Evolutionary conservation across 2,797 vertebrate species (phyloP).

Genomic region (Carapus acus): DNA sequence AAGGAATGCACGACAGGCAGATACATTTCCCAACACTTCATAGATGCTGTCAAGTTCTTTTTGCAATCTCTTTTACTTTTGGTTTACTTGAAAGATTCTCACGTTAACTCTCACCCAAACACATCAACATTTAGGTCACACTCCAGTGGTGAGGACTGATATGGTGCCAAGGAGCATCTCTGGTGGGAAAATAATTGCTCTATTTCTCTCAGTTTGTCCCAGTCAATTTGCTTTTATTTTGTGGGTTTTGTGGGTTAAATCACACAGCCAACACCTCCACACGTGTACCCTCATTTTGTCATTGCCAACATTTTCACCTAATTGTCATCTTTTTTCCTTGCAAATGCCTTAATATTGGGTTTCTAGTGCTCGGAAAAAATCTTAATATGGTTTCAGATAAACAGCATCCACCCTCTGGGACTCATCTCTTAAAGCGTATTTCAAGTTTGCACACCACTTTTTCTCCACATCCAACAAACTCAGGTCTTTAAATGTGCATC

Average conservation of each 20-base stretch:
- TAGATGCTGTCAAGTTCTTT: no score
- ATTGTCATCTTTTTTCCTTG: slow-evolving; percentile 28
- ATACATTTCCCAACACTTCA: background rate
- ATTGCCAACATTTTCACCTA: slow-evolving; percentile 26
- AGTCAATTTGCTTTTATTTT: no score
- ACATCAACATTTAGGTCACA: slow-evolving; percentile 53
- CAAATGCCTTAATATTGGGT: slow-evolving; percentile 30
- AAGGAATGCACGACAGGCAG: slow-evolving; percentile 21
- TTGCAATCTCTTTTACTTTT: background rate
- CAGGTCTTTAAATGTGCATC: slow-evolving; percentile 27
- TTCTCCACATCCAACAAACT: slow-evolving; percentile 23
- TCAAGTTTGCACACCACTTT: slow-evolving; percentile 31
- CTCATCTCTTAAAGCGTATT: slow-evolving; percentile 22
- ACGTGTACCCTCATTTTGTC: slow-evolving; percentile 2
- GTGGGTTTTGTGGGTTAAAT: no score
- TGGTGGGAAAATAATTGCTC: no score
- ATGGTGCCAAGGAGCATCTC: slow-evolving; percentile 39
- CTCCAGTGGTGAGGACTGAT: slow-evolving; percentile 27
- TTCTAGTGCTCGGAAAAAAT: slow-evolving; percentile 39
- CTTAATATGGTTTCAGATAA: slow-evolving; percentile 37
- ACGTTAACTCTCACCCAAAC: slow-evolving; percentile 18
- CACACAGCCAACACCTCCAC: no score
- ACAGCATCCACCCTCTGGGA: slow-evolving; percentile 45
- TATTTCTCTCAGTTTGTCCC: no score
- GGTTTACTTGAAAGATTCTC: slow-evolving; percentile 21